These are phyloP conservation scores for Omphaloscelis lunosa DNA, from an alignment of 2,888 invertebrate genomes.

Conservation along the genomic window DNA sequence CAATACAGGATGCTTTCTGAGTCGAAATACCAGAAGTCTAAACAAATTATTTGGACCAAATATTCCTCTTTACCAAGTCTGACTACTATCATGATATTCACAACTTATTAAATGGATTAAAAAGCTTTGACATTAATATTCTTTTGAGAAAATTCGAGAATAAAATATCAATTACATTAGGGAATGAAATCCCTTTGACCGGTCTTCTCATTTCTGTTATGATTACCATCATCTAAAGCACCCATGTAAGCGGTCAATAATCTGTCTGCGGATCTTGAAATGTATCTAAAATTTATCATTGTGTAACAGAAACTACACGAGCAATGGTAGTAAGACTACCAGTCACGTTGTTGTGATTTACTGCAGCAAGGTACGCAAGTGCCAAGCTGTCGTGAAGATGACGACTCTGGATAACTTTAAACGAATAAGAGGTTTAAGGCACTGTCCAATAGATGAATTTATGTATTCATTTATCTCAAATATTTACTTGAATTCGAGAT, in stretches of 20 bases:
- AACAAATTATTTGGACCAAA: background rate
- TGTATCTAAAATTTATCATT: constrained; percentile 23
- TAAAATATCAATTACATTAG: background rate
- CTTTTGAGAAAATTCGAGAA: background rate
- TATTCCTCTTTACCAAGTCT: background rate
- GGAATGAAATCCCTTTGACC: background rate
- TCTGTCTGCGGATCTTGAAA: constrained; percentile 14
- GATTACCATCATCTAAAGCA: background rate
- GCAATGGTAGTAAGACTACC: constrained; percentile 12
- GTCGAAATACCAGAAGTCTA: too few relatives aligned
- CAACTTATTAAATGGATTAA: background rate
- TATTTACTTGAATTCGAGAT: background rate
- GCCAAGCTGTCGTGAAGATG: constrained; percentile 38
- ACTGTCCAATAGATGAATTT: background rate
- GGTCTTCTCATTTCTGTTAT: background rate
- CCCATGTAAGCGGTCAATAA: constrained; percentile 10
- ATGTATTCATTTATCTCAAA: background rate
- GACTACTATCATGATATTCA: background rate
- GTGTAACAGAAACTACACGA: constrained; percentile 3
- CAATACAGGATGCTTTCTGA: background rate
- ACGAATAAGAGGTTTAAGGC: background rate
- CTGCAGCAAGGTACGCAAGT: constrained; percentile 24
- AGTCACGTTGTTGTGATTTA: constrained; percentile 48
- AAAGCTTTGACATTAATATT: background rate
- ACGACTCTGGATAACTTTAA: constrained; percentile 18